Evolutionary conservation across 2,113 vertebrate species (phyloP).

Genomic region (Aptenodytes patagonicus): DNA sequence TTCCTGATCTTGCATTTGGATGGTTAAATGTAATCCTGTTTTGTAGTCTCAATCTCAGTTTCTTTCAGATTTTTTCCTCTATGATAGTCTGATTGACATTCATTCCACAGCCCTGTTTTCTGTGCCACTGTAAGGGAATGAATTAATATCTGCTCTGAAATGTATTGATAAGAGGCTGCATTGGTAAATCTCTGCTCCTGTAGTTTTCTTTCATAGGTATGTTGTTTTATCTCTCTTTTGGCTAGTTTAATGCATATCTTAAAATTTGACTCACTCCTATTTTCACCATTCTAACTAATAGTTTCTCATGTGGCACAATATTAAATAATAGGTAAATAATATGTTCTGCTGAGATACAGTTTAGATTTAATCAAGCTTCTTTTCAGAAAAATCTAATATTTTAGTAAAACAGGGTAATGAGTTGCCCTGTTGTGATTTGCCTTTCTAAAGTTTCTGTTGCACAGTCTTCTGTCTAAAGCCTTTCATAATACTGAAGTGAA

Average conservation of each 20-base stretch:
- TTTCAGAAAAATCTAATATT: not conserved
- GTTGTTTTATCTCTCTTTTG: not conserved
- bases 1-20: not conserved
- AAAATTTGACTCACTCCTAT: not conserved
- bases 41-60: not conserved
- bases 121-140: not conserved
- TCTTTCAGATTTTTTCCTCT: not conserved
- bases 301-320: not conserved
- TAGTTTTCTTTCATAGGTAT: not conserved
- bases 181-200: fast-evolving
- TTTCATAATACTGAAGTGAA: not conserved
- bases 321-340: not conserved
- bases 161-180: not conserved
- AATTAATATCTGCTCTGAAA: not conserved
- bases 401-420: not conserved
- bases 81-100: not conserved
- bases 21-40: not conserved
- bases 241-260: not conserved
- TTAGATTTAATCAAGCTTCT: not conserved
- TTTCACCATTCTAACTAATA: not conserved
- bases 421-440: not conserved
- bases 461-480: not conserved
- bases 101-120: not conserved
- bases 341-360: not conserved
- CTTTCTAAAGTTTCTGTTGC: not conserved